Evolutionary conservation across 2,797 vertebrate genomes (phyloP).

Genomic region (Siniperca obscura): DNA sequence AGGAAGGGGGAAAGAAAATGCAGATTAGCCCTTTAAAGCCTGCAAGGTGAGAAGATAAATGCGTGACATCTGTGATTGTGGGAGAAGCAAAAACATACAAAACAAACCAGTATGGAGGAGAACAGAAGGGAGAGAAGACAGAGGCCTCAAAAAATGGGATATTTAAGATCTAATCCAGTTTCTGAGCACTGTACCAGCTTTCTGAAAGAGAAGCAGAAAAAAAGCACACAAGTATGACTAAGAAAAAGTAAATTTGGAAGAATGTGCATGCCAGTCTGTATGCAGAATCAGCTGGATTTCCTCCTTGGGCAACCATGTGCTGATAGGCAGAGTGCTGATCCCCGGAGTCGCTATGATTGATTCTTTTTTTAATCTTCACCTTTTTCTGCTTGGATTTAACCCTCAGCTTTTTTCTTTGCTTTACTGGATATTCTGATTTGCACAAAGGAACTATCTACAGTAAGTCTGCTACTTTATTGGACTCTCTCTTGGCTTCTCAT

Average conservation of each 20-base stretch:
- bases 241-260: conserved; percentile 25
- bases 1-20: not conserved
- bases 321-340: conserved; percentile 45
- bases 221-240: conserved; percentile 5
- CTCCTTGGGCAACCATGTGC: conserved; percentile 38
- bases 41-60: not conserved
- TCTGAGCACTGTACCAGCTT: not conserved
- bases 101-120: conserved; percentile 19
- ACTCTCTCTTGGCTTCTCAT: conserved; percentile 11
- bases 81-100: not conserved
- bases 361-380: conserved; percentile 60
- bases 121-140: not conserved
- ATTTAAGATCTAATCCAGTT: not conserved
- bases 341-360: conserved; percentile 45
- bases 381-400: conserved; percentile 52
- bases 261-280: conserved; percentile 34
- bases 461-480: conserved; percentile 31
- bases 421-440: conserved; percentile 45
- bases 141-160: not conserved
- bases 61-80: conserved; percentile 13
- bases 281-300: conserved; percentile 53
- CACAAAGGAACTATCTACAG: conserved; percentile 23
- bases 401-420: conserved; percentile 23
- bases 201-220: conserved; percentile 5
- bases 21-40: conserved; percentile 18